Evolutionary conservation across 2,113 vertebrate genomes (phyloP).

Genomic region (Mesocricetus auratus): DNA sequence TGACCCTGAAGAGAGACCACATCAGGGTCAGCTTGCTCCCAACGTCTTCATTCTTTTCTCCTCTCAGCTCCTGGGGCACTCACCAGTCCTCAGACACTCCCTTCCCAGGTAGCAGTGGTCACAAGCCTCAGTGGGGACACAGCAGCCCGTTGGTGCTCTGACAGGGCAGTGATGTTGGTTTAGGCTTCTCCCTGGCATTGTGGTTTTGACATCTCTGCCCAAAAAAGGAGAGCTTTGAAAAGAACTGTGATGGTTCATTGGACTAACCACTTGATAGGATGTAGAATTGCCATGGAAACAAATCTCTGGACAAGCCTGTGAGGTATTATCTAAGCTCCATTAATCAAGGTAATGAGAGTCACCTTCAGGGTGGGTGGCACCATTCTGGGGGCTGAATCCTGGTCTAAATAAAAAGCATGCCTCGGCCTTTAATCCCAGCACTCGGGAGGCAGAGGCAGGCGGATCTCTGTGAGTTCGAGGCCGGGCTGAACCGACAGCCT

Average conservation of each 20-base stretch:
- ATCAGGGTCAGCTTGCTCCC: background rate
- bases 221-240: background rate
- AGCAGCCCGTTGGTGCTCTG: background rate
- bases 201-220: background rate
- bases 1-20: rapidly evolving
- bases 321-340: background rate
- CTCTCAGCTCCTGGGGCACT: background rate
- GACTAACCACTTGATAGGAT: background rate
- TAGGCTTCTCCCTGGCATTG: background rate
- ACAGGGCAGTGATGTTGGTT: background rate
- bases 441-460: too few relatives aligned
- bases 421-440: too few relatives aligned
- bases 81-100: background rate
- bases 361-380: background rate
- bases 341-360: background rate
- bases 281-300: background rate
- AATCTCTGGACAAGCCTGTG: background rate
- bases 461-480: too few relatives aligned
- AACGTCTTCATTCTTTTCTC: background rate
- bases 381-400: background rate
- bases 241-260: background rate
- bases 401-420: background rate
- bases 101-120: background rate
- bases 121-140: background rate
- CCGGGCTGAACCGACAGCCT: too few relatives aligned